phyloP scores from a whole-genome alignment of 2,113 vertebrate species.

The Nesospiza acunhae region DNA sequence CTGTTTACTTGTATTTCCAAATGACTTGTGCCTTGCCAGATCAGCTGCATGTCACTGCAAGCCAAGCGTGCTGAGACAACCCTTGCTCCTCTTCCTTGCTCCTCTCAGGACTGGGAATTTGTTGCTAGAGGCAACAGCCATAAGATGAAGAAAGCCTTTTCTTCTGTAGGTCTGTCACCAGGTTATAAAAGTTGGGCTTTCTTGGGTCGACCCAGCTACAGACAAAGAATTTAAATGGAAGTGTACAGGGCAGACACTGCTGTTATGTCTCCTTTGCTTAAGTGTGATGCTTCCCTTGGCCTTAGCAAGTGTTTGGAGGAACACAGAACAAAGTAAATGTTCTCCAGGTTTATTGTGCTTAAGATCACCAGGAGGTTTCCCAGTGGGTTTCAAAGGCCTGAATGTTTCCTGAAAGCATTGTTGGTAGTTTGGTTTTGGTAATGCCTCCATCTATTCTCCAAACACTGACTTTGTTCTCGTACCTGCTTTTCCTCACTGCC shows the following conservation, averaged over 20 bases:
- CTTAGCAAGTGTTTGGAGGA: not conserved
- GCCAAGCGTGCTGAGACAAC: not conserved
- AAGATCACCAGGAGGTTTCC: not conserved
- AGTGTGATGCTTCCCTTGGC: not conserved
- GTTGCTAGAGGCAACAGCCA: not conserved
- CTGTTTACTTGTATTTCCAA: slow-evolving; percentile 66
- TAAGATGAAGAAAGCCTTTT: not conserved
- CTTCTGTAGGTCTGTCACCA: not conserved
- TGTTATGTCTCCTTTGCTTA: not conserved
- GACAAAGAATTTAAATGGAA: not conserved
- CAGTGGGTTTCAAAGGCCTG: not conserved
- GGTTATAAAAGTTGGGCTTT: not conserved
- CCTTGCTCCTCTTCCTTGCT: not conserved
- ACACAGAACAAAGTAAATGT: not conserved
- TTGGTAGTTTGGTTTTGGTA: not conserved
- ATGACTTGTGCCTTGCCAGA: slow-evolving; percentile 54
- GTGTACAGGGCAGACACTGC: not conserved
- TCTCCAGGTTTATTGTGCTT: not conserved
- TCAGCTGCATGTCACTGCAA: slow-evolving; percentile 54
- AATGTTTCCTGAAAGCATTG: not conserved
- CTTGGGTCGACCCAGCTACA: not conserved
- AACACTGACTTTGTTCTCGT: not conserved
- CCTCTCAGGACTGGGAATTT: not conserved
- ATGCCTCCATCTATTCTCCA: accelerated
- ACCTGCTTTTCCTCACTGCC: not conserved